Evolutionary conservation across 2,888 invertebrate species (phyloP).

Genomic region (Tenthredo distinguenda): DNA sequence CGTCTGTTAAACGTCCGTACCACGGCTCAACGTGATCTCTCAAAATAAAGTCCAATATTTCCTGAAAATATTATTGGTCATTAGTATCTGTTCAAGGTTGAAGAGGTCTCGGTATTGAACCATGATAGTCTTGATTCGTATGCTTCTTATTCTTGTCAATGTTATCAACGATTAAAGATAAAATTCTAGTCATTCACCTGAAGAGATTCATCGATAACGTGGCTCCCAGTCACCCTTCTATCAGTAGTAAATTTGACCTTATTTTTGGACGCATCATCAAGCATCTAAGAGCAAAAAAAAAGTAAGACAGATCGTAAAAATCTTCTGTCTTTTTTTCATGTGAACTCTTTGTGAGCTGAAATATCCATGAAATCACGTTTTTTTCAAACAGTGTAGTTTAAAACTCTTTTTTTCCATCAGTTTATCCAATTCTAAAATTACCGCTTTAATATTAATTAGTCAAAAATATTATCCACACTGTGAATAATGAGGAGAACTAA

Average conservation of each 20-base stretch:
- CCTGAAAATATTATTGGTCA: conserved; percentile 70
- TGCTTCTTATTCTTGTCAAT: not conserved
- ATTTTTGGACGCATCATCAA: conserved; percentile 70
- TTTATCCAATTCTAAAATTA: not conserved
- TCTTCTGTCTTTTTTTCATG: too few relatives aligned
- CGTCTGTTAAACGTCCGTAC: conserved; percentile 85
- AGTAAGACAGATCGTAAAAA: conserved; percentile 51
- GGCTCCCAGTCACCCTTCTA: conserved; percentile 89
- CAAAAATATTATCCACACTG: too few relatives aligned
- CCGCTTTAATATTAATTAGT: not conserved
- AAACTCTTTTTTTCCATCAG: not conserved
- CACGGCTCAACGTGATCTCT: conserved; percentile 91
- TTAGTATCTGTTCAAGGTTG: not conserved
- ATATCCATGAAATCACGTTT: not conserved
- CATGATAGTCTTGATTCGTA: not conserved
- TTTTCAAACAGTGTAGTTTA: not conserved
- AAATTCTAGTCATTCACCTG: conserved; percentile 78
- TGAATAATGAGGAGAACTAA: too few relatives aligned
- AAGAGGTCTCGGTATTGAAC: conserved; percentile 27
- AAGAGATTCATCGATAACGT: conserved; percentile 91
- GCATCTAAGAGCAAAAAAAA: conserved; percentile 61
- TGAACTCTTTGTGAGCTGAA: not conserved
- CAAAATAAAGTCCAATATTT: conserved; percentile 89
- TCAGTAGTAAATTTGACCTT: conserved; percentile 78
- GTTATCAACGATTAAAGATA: not conserved